Base-by-base conservation (phyloP, 2,113 vertebrate genomes). In the Oncorhynchus clarkii region DNA sequence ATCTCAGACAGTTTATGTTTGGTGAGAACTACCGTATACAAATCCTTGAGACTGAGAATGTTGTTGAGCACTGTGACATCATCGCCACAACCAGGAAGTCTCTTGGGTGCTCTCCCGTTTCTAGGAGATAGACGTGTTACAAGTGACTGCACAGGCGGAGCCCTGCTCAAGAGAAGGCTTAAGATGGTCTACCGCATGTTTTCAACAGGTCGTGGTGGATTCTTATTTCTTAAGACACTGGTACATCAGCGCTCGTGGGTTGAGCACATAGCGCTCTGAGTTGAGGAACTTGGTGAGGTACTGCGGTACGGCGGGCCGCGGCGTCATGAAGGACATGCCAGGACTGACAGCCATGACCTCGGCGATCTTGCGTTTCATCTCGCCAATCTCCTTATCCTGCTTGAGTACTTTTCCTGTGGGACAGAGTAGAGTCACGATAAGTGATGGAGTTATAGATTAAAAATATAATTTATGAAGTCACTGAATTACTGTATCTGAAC, bases 301-400 rank as follows among this genome's bases (percentile, higher is more conserved):
- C 86, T 94, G 93, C 1, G 94, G 93, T 72, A 92, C 87, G 11
- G 86, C 86, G 0, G 92, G 90, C 24, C 88, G 90, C 18, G 92
- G 91, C 6, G 90, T 81, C 82, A 87, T 54, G 84, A 93, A 94
- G 39, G 92, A 91, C n/a, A 94, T 82, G 3, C 89, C 87, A 0
- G 94, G 94, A 77, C 92, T 93, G 67, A 95, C 93, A 1, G 94
- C 94, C 93, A 95, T 94, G 67, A 94, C 94, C 86, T 95, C 94
- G 0, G 94, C 93, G 0, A 94, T 94, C 84, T 92, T 94, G 89
- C 93, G 92, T 79, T 95, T 94, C 92, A 94, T 94, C 78, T 92
- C 89, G 22, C 88, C 81, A 34, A 94, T 93, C 84, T 95, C 94
- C 49, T 92, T 88, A 78, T 95, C 92, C 86, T 94, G 93, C 80